These are phyloP conservation scores for Uria lomvia DNA, from an alignment of 2,113 vertebrate genomes.

Conservation along the genomic window DNA sequence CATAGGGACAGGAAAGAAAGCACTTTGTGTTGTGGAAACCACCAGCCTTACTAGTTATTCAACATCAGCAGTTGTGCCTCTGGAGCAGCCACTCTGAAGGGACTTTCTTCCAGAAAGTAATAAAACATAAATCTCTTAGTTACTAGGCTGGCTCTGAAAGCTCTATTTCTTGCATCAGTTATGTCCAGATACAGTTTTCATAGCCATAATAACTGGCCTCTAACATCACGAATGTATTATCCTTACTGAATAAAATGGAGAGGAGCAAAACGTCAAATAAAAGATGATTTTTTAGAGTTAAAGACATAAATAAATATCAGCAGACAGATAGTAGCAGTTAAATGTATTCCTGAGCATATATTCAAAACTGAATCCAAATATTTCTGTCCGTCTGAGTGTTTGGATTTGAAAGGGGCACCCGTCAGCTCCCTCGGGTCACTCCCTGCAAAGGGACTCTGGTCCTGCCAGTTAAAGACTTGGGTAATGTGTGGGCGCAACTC, in stretches of 20 bases:
- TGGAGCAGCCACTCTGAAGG: neutral
- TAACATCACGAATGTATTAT: neutral
- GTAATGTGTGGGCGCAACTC: neutral
- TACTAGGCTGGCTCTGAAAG: neutral
- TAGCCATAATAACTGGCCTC: neutral
- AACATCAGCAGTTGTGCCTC: neutral
- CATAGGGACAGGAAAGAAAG: neutral
- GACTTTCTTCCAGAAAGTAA: neutral
- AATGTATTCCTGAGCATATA: neutral
- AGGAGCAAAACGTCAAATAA: neutral
- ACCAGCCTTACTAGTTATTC: neutral
- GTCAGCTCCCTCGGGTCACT: neutral
- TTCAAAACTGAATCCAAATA: neutral
- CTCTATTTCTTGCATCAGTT: neutral
- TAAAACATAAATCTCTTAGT: neutral
- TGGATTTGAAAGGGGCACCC: neutral
- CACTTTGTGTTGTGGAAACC: neutral
- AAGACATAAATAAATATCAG: neutral
- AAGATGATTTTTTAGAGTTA: neutral
- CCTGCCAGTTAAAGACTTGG: neutral
- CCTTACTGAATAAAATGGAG: neutral
- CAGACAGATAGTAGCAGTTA: neutral
- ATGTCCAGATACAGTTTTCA: neutral
- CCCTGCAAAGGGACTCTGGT: neutral
- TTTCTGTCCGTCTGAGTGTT: neutral